A percentile compares a stretch with the other conserved stretches of the same genome.
Evolutionary conservation across 2,888 invertebrate species (phyloP).

Genomic region (Hoplodrina ambigua): DNA sequence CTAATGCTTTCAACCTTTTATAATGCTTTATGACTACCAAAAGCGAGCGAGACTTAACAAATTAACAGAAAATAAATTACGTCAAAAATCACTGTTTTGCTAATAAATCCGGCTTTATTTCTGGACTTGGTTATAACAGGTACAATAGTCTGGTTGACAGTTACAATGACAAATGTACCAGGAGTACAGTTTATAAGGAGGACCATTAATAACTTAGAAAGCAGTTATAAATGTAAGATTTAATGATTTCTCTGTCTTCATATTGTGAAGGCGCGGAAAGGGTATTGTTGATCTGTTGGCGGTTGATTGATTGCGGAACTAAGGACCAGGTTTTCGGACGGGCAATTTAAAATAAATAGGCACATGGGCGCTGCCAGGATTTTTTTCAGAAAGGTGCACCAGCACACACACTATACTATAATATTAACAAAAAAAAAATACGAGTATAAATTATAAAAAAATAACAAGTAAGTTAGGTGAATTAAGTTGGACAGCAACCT

Average conservation of each 20-base stretch:
- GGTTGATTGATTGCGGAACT: conserved; percentile 6
- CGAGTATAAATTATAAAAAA: too few relatives aligned
- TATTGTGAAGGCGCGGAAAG: conserved; percentile 34
- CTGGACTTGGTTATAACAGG: conserved; percentile 22
- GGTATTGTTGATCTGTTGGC: not conserved
- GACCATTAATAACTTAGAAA: conserved; percentile 54
- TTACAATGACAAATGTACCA: conserved; percentile 54
- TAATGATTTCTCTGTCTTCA: conserved; percentile 44
- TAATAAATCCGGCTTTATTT: conserved; percentile 23
- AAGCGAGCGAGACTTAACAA: conserved; percentile 12
- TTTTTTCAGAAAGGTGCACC: too few relatives aligned
- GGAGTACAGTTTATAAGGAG: conserved; percentile 34
- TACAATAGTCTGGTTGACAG: conserved; percentile 47
- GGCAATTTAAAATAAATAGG: not conserved
- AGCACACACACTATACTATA: too few relatives aligned
- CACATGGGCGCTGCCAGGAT: too few relatives aligned
- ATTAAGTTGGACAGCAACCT: too few relatives aligned
- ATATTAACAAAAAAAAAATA: too few relatives aligned
- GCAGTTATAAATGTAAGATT: conserved; percentile 46
- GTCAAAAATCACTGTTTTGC: conserved; percentile 33
- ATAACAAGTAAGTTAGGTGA: too few relatives aligned
- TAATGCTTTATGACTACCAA: not conserved
- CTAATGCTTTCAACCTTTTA: conserved; percentile 28
- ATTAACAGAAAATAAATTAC: conserved; percentile 49
- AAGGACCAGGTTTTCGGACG: not conserved